Evolutionary conservation across 2,113 vertebrate genomes (phyloP).

Genomic region (Phycodurus eques): DNA sequence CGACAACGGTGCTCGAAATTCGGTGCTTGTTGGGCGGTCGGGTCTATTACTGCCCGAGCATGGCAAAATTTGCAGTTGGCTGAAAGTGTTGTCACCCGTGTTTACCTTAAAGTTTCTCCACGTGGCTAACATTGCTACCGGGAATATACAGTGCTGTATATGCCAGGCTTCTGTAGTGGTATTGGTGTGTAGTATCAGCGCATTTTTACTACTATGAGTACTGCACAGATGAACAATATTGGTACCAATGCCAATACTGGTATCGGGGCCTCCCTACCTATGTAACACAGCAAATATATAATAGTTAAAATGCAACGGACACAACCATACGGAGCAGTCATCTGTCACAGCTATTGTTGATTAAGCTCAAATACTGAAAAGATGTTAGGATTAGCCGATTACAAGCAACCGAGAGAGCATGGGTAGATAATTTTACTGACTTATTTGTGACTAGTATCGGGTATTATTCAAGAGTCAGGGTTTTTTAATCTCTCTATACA

Average conservation of each 20-base stretch:
- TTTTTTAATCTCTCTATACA: conserved; percentile 29
- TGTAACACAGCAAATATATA: neutral
- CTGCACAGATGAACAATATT: neutral
- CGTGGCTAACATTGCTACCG: no score
- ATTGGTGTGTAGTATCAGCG: neutral
- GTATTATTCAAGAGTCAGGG: neutral
- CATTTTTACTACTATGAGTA: neutral
- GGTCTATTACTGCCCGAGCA: no score
- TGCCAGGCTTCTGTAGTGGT: neutral
- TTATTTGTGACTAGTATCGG: neutral
- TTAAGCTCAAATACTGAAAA: neutral
- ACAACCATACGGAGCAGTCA: neutral
- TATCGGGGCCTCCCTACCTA: neutral
- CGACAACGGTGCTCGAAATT: no score
- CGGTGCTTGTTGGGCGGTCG: no score
- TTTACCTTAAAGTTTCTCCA: no score
- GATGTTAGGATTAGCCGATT: neutral
- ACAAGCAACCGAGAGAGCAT: neutral
- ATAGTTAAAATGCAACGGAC: neutral
- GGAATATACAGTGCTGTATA: neutral
- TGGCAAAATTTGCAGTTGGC: no score
- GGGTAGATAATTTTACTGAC: neutral
- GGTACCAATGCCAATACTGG: no score
- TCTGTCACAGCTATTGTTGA: neutral
- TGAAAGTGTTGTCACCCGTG: no score